Evolutionary conservation across 1,140 invertebrate genomes (phyloP).

Genomic region (Pseudobourletiella spinata): DNA sequence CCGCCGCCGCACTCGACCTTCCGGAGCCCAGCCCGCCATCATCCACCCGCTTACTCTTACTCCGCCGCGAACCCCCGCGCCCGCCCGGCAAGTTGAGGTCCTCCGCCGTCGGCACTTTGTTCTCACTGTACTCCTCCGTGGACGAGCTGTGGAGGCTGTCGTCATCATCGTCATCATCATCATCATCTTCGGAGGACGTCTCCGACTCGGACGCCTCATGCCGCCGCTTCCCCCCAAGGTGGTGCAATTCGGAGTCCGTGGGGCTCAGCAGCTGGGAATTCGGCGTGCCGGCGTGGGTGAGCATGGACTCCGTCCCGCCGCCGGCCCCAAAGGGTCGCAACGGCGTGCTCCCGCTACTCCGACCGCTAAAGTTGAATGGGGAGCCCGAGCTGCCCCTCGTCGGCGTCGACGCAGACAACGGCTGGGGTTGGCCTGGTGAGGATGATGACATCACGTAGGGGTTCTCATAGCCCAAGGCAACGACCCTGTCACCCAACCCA

Average conservation of each 20-base stretch:
- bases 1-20: too few species aligned
- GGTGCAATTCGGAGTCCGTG: too few species aligned
- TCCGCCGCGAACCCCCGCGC: background rate
- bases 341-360: too few species aligned
- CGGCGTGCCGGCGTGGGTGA: conserved; percentile 33
- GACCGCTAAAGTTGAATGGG: background rate
- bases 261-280: conserved; percentile 10
- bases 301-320: conserved; percentile 34
- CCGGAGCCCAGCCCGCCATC: background rate
- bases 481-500: too few species aligned
- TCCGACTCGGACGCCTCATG: conserved; percentile 4
- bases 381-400: background rate
- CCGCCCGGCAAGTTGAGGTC: conserved; percentile 22
- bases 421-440: too few species aligned
- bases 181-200: background rate
- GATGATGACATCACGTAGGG: background rate
- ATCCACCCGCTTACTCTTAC: background rate
- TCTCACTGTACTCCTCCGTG: conserved; percentile 34
- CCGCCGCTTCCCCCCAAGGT: background rate
- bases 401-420: conserved; percentile 29
- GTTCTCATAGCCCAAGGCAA: background rate
- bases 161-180: conserved; percentile 36
- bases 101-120: conserved; percentile 32
- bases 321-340: conserved; percentile 4
- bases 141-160: conserved; percentile 26